A percentile compares a stretch with the other conserved stretches of the same genome.
Conservation (phyloP, 2,888 invertebrate species). For the Zootermopsis nevadensis region DNA sequence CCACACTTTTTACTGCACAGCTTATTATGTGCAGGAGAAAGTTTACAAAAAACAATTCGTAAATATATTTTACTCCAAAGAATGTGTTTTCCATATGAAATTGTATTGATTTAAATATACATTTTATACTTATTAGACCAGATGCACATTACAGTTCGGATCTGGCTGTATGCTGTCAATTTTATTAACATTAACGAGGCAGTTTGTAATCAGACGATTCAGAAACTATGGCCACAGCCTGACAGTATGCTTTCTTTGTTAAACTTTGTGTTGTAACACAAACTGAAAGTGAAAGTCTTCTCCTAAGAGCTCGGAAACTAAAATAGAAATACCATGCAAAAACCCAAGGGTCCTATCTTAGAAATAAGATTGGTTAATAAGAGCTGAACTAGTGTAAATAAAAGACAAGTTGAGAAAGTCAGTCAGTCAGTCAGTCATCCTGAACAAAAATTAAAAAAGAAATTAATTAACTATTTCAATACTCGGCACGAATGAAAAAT, state of each 20-base stretch:
- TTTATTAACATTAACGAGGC: constrained; percentile 32
- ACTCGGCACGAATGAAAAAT: too few species aligned
- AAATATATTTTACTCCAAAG: background rate
- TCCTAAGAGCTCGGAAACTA: too few species aligned
- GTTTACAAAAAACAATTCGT: constrained; percentile 4
- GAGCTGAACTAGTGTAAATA: too few species aligned
- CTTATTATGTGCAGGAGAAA: background rate
- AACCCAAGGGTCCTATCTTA: too few species aligned
- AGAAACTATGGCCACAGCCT: background rate
- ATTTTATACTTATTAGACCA: constrained; percentile 19
- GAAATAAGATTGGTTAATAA: too few species aligned
- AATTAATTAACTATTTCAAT: too few species aligned
- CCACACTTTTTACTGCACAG: background rate
- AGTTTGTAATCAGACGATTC: background rate
- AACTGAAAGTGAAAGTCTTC: background rate
- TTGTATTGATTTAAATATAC: constrained; percentile 10
- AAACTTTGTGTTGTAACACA: background rate
- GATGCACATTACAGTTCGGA: background rate
- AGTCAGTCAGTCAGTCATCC: too few species aligned
- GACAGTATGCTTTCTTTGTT: background rate
- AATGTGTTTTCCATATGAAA: constrained; percentile 35
- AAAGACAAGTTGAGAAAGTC: too few species aligned
- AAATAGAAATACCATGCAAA: too few species aligned
- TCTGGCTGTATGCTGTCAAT: background rate
- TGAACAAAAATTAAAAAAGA: too few species aligned